phyloP scores from a whole-genome alignment of 2,888 invertebrate species.

The Kryphioiulus occultus region DNA sequence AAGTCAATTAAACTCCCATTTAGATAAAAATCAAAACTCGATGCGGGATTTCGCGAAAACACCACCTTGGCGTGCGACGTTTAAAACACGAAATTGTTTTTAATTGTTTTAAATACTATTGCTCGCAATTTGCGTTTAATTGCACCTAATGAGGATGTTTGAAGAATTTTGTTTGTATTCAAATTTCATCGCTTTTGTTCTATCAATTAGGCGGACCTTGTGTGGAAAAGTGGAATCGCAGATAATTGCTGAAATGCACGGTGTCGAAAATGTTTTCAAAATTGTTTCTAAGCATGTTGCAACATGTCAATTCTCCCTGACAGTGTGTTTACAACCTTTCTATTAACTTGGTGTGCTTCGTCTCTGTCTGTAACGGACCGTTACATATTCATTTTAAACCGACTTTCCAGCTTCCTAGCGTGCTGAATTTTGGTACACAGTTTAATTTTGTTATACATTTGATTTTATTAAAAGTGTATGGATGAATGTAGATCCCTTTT shows the following conservation, averaged over 20 bases:
- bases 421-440: no score
- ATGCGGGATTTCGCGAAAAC: background rate
- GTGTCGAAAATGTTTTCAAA: background rate
- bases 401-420: no score
- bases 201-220: background rate
- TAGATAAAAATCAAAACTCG: slow-evolving; percentile 21
- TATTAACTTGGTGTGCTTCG: no score
- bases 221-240: no score
- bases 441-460: no score
- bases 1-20: slow-evolving; percentile 21
- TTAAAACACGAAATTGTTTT: background rate
- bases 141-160: background rate
- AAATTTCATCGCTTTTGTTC: background rate
- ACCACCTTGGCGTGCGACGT: background rate
- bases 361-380: no score
- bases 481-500: no score
- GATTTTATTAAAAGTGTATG: no score
- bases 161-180: background rate
- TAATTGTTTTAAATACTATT: background rate
- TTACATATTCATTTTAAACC: no score
- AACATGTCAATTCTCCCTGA: no score
- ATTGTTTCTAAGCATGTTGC: no score
- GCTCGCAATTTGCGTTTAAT: background rate
- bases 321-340: no score
- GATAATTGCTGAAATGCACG: background rate